These are phyloP conservation scores for Andrena flavipes DNA, from an alignment of 2,888 invertebrate genomes.

Conservation along the genomic window DNA sequence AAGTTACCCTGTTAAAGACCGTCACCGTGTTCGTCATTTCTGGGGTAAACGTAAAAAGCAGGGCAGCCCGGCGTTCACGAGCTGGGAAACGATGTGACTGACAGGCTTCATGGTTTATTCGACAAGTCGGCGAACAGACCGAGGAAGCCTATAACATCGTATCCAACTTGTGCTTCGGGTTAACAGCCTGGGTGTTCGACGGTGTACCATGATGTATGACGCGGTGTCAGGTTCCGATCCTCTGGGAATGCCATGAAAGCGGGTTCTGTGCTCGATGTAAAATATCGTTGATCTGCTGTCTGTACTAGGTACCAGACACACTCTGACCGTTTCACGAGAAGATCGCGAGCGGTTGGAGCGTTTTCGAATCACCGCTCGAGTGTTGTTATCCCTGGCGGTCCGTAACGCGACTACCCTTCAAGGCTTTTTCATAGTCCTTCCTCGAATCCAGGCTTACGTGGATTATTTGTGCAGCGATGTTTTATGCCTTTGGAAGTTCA, in stretches of 20 bases:
- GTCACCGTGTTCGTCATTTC: background rate
- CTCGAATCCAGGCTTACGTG: conserved; percentile 2
- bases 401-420: conserved; percentile 26
- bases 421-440: conserved; percentile 26
- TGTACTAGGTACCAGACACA: conserved; percentile 54
- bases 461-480: conserved; percentile 4
- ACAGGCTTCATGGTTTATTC: conserved; percentile 74
- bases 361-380: conserved; percentile 42
- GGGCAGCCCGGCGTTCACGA: conserved; percentile 31
- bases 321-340: conserved; percentile 48
- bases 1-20: background rate
- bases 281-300: conserved; percentile 72
- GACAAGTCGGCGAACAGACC: conserved; percentile 72
- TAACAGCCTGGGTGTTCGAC: conserved; percentile 76
- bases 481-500: background rate
- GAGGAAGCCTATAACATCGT: conserved; percentile 75
- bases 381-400: conserved; percentile 29
- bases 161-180: conserved; percentile 73
- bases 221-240: conserved; percentile 78
- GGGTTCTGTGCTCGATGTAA: conserved; percentile 76
- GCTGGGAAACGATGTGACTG: conserved; percentile 70
- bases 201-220: conserved; percentile 76
- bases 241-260: conserved; percentile 75
- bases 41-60: conserved; percentile 8
- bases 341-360: conserved; percentile 23